Base-by-base conservation (phyloP, 1,140 invertebrate genomes). In the Latrodectus geometricus region DNA sequence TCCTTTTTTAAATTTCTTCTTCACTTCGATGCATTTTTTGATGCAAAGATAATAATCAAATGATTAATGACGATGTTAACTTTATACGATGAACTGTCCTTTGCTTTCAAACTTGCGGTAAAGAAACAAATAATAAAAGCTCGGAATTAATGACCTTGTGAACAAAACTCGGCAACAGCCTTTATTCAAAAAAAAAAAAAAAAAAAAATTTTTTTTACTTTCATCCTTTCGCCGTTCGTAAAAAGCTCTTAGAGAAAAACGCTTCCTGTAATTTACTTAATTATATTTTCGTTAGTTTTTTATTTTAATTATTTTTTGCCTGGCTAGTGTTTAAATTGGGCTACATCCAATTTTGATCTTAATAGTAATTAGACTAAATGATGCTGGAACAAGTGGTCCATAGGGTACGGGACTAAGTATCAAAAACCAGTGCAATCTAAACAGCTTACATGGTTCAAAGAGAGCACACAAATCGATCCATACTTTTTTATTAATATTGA, bases 311-410 rank as follows among this genome's bases (percentile, higher is more conserved):
- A 68, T 86, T 70, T 61, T 17, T 17, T 17, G 11, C 54, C 83
- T 77, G 52, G 21, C 75, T 86, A 74, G 61, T 86, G 83, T 86
- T 86, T 78, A 86, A 86, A 86, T 86, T 86, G 83, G 83, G 83
- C 83, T 86, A 86, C 83, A 86, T 86, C 83, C 83, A 86, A 86
- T 86, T 86, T 86, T 86, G 83, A 86, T 86, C 83, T 86, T 86
- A 86, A 86, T 86, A 86, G 83, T 86, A 86, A 86, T 86, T 86
- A 86, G 83, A 74, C 74, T 86, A 86, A 86, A 86, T 86, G 83
- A 86, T 86, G 74, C 83, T 61, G 76, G 75, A 86, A 86, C 83
- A 86, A 86, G 83, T 86, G 83, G 83, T 78, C 83, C 75, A 86
- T 86, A 78, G 83, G 83, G 83, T 86, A 86, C 77, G 70, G 70